Percentiles rank a stretch among this genome's conserved stretches.
These are phyloP conservation scores for Pollenia labialis DNA, from an alignment of 2,888 invertebrate genomes.

Conservation along the genomic window DNA sequence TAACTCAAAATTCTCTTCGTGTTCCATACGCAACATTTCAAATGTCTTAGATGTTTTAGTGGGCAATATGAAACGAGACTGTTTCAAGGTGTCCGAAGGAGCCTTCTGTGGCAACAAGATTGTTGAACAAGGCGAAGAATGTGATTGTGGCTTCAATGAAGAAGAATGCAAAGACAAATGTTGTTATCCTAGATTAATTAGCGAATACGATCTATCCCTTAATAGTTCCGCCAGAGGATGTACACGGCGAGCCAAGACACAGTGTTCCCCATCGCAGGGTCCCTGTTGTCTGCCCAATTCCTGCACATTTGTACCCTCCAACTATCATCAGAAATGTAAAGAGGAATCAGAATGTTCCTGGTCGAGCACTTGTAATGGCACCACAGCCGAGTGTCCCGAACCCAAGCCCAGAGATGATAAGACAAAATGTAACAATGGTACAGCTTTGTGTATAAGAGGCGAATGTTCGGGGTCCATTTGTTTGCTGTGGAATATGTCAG, in stretches of 20 bases:
- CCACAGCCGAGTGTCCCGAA: slow-evolving; percentile 93
- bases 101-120: slow-evolving; percentile 99
- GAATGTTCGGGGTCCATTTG: slow-evolving; percentile 98
- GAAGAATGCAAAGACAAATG: slow-evolving; percentile 96
- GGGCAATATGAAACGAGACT: slow-evolving; percentile 95
- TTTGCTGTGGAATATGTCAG: slow-evolving; percentile 95
- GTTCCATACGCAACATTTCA: slow-evolving; percentile 97
- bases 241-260: slow-evolving; percentile 89
- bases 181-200: slow-evolving; percentile 94
- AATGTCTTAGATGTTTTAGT: slow-evolving; percentile 96
- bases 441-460: slow-evolving; percentile 93
- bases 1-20: slow-evolving; percentile 98
- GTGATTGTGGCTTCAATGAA: slow-evolving; percentile 97
- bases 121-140: slow-evolving; percentile 98
- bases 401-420: slow-evolving; percentile 93
- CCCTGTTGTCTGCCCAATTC: slow-evolving; percentile 94
- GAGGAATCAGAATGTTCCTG: slow-evolving; percentile 95
- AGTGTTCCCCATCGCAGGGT: slow-evolving; percentile 97
- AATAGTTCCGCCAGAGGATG: slow-evolving; percentile 92
- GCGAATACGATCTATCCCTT: slow-evolving; percentile 87
- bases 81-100: slow-evolving; percentile 95
- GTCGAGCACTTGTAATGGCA: slow-evolving; percentile 94
- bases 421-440: slow-evolving; percentile 97
- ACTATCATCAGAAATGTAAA: slow-evolving; percentile 89
- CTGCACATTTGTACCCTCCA: slow-evolving; percentile 90